Evolutionary conservation across 2,888 invertebrate genomes (phyloP).

Genomic region (Chymomyza fuscimana): DNA sequence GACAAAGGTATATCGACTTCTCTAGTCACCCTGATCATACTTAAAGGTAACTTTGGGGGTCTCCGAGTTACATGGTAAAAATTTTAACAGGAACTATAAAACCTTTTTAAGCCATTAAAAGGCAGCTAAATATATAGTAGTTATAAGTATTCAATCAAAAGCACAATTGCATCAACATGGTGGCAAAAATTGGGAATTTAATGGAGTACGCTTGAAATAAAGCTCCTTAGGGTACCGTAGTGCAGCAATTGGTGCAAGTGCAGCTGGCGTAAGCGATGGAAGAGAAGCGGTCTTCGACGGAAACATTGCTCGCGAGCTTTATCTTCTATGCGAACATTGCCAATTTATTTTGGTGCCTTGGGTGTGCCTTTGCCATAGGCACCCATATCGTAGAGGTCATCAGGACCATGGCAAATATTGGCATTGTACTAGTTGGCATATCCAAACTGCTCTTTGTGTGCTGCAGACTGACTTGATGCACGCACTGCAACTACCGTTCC

Average conservation of each 20-base stretch:
- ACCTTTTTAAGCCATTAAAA: too few species aligned
- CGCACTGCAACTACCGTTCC: background rate
- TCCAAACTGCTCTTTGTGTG: background rate
- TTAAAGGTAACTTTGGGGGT: too few species aligned
- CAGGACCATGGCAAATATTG: background rate
- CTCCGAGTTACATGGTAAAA: too few species aligned
- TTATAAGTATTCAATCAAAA: too few species aligned
- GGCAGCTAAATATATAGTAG: too few species aligned
- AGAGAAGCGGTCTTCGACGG: background rate
- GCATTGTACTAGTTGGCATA: background rate
- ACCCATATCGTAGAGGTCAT: background rate
- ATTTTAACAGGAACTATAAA: too few species aligned
- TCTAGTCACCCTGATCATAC: too few species aligned
- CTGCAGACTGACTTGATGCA: background rate
- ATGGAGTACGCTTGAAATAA: too few species aligned
- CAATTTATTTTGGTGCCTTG: background rate
- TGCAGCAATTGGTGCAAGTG: background rate
- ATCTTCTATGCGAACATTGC: background rate
- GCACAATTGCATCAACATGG: too few species aligned
- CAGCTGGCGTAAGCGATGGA: background rate
- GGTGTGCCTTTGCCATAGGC: background rate
- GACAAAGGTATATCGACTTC: too few species aligned
- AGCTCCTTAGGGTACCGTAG: background rate
- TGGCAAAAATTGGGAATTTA: too few species aligned
- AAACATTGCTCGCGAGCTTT: background rate